Evolutionary conservation across 2,888 invertebrate species (phyloP).

Genomic region (Eretmocerus hayati): DNA sequence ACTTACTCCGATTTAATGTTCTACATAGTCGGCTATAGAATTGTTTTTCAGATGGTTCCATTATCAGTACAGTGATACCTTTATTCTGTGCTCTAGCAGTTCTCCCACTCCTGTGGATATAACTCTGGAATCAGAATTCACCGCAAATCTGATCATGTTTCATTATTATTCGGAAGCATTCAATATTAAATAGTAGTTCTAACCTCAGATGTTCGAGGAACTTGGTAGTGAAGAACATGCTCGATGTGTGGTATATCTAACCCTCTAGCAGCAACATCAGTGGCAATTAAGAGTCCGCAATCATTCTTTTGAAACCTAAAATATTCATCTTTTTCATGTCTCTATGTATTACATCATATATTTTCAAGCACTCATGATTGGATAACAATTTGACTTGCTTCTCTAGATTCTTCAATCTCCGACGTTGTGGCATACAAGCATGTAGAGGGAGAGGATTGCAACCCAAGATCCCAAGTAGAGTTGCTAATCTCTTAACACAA

Average conservation of each 20-base stretch:
- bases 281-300: constrained; percentile 76
- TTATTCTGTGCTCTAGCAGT: constrained; percentile 86
- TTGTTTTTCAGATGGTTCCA: constrained; percentile 80
- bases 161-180: no score
- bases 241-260: constrained; percentile 90
- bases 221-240: constrained; percentile 95
- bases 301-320: constrained; percentile 64
- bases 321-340: constrained; percentile 6
- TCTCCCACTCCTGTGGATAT: constrained; percentile 93
- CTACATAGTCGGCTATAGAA: constrained; percentile 74
- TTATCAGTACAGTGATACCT: constrained; percentile 85
- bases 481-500: constrained; percentile 74
- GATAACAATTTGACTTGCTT: constrained; percentile 49
- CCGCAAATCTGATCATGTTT: no score
- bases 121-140: constrained; percentile 66
- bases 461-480: constrained; percentile 61
- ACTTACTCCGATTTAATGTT: constrained; percentile 76
- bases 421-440: constrained; percentile 89
- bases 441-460: constrained; percentile 73
- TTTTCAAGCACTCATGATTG: no score
- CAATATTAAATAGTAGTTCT: no score
- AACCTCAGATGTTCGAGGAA: constrained; percentile 87
- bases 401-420: constrained; percentile 89
- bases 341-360: background rate
- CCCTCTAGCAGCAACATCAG: constrained; percentile 96